Evolutionary conservation across 2,797 vertebrate species (phyloP).

Genomic region (Phoebastria nigripes): DNA sequence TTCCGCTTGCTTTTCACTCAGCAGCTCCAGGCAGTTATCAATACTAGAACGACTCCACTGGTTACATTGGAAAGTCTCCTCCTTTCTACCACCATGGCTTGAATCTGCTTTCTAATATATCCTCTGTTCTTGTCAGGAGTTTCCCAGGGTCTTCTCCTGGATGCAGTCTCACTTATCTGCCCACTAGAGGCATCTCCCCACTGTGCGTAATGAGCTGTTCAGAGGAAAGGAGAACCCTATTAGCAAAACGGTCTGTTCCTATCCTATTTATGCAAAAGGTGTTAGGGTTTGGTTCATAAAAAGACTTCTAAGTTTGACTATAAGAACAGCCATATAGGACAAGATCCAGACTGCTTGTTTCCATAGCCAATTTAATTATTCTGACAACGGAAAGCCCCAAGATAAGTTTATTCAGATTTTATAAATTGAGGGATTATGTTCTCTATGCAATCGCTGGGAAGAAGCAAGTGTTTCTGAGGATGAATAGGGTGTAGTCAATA

Average conservation of each 20-base stretch:
- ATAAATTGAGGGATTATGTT: background rate
- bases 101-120: background rate
- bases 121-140: background rate
- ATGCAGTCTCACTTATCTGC: background rate
- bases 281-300: background rate
- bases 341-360: background rate
- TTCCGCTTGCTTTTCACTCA: background rate
- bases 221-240: background rate
- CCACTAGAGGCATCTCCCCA: background rate
- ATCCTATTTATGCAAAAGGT: background rate
- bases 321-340: background rate
- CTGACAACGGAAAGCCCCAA: background rate
- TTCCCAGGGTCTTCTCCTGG: background rate
- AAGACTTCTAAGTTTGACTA: background rate
- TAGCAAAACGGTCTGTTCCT: background rate
- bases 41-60: background rate
- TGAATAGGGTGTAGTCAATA: background rate
- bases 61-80: background rate
- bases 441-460: background rate
- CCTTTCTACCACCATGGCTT: background rate
- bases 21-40: background rate
- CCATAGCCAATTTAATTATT: background rate
- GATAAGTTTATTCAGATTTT: background rate
- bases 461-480: background rate
- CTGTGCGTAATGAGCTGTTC: rapidly evolving